phyloP scores from a whole-genome alignment of 2,888 invertebrate species.

The Oxytorus armatus region DNA sequence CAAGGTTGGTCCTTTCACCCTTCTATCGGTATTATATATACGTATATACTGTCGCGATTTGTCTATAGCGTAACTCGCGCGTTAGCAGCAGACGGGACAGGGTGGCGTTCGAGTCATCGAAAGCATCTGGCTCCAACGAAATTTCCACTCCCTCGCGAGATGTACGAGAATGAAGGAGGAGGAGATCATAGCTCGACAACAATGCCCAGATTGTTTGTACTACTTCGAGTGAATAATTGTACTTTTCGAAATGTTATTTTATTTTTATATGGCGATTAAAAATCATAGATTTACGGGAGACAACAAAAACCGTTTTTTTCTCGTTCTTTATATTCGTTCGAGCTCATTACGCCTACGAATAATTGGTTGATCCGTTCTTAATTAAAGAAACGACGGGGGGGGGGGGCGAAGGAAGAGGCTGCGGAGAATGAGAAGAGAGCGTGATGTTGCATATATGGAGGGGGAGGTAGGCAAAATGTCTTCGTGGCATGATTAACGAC shows the following conservation, averaged over 20 bases:
- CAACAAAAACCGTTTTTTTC: conserved; percentile 2
- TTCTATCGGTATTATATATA: not conserved
- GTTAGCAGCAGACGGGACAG: conserved; percentile 62
- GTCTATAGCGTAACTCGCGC: conserved; percentile 45
- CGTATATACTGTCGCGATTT: conserved; percentile 30
- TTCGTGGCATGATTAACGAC: conserved; percentile 67
- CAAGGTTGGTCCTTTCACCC: conserved; percentile 10
- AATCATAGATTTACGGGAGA: no score
- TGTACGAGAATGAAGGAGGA: conserved; percentile 26
- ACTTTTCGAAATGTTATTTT: no score
- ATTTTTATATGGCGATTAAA: no score
- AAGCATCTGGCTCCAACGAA: conserved; percentile 63
- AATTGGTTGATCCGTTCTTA: conserved; percentile 45
- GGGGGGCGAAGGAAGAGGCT: conserved; percentile 4
- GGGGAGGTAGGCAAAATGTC: conserved; percentile 41
- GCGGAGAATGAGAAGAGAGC: not conserved
- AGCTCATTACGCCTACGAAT: not conserved
- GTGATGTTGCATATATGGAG: conserved; percentile 1
- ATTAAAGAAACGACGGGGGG: conserved; percentile 48
- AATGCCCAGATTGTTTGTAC: no score
- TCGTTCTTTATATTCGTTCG: not conserved
- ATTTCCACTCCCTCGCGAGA: conserved; percentile 41
- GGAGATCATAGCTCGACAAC: conserved; percentile 6
- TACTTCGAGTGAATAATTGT: no score
- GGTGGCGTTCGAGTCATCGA: conserved; percentile 55